phyloP scores from a whole-genome alignment of 2,888 invertebrate species.

The Branchellion lobata region DNA sequence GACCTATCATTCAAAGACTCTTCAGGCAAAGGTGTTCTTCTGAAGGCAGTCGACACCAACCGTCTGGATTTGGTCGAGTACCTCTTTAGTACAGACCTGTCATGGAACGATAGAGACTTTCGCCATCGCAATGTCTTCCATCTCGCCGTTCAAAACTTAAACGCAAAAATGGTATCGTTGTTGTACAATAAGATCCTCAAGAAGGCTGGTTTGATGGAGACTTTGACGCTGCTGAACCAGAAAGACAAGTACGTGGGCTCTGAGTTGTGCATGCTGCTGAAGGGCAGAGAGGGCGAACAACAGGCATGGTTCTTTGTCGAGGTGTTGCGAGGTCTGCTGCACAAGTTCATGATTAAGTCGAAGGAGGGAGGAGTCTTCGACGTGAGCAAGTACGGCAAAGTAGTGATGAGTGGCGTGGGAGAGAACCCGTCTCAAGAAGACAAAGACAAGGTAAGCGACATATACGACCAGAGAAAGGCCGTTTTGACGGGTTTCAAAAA shows the following conservation, averaged over 20 bases:
- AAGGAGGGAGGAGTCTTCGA: conserved; percentile 43
- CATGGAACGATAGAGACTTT: conserved; percentile 30
- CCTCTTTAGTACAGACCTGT: neutral
- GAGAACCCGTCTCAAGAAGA: conserved; percentile 34
- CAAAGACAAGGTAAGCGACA: conserved; percentile 32
- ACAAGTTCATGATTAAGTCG: conserved; percentile 38
- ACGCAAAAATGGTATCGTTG: conserved; percentile 67
- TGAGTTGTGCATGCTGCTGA: conserved; percentile 43
- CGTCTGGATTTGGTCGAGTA: conserved; percentile 37
- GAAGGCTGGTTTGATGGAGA: neutral
- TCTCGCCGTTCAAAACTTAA: conserved; percentile 82
- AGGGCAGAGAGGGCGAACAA: conserved; percentile 40
- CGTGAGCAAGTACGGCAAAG: conserved; percentile 42
- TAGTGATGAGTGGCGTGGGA: conserved; percentile 45
- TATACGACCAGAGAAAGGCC: conserved; percentile 28
- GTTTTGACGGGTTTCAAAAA: conserved; percentile 31
- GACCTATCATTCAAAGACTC: neutral
- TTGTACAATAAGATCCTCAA: conserved; percentile 41
- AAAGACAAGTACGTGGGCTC: conserved; percentile 43
- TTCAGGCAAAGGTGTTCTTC: neutral
- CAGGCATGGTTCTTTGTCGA: conserved; percentile 47
- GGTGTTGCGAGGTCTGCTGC: conserved; percentile 41
- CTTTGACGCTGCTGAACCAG: conserved; percentile 12
- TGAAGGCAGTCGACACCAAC: neutral
- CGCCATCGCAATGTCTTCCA: conserved; percentile 68